A percentile compares a stretch with the other conserved stretches of the same genome.
Conservation (phyloP, 2,797 vertebrate species). For the Xenops minutus region DNA sequence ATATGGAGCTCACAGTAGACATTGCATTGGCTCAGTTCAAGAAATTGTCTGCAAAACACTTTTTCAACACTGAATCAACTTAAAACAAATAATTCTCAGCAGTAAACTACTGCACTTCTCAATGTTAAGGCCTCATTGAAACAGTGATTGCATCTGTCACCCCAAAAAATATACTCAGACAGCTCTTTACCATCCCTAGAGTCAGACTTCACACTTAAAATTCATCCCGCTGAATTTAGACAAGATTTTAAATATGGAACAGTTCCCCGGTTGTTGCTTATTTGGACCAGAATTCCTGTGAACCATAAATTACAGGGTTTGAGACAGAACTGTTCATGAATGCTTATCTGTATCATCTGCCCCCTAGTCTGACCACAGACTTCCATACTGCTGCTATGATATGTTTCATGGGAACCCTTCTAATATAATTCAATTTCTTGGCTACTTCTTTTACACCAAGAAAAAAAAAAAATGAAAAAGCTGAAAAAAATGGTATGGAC, state of each 20-base stretch:
- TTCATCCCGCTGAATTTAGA: background rate
- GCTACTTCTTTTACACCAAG: background rate
- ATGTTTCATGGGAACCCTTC: background rate
- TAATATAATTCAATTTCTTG: background rate
- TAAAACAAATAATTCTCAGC: slow-evolving; percentile 10
- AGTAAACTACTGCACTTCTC: background rate
- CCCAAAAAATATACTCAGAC: background rate
- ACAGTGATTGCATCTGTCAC: background rate
- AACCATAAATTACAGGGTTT: background rate
- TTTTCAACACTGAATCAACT: slow-evolving; percentile 45
- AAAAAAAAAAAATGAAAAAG: background rate
- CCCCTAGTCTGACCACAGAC: background rate
- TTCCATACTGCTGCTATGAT: background rate
- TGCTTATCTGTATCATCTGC: background rate
- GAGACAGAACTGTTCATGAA: background rate
- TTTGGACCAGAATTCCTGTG: background rate
- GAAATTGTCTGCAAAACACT: slow-evolving; percentile 54
- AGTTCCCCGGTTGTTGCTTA: background rate
- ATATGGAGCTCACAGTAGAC: background rate
- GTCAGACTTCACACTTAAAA: background rate
- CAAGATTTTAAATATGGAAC: background rate
- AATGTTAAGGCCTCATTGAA: background rate
- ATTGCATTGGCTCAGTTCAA: slow-evolving; percentile 26
- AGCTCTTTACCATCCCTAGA: background rate
- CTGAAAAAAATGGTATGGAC: background rate